Base-by-base conservation (phyloP, 2,113 vertebrate species). In the Kobus ellipsiprymnus region DNA sequence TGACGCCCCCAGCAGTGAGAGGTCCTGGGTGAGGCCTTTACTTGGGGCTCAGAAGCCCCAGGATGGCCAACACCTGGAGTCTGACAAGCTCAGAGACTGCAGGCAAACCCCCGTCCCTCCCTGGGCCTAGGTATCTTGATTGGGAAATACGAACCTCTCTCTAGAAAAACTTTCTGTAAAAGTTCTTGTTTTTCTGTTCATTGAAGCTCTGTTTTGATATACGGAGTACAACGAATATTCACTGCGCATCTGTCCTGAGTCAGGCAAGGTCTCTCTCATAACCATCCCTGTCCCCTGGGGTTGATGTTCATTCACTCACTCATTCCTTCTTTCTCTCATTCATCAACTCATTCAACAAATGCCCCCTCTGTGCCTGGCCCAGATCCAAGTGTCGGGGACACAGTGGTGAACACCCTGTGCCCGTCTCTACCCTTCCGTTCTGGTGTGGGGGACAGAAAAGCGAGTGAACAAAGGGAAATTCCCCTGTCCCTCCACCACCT, bases 321-420 rank as follows among this genome's bases (percentile, higher is more conserved):
- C 40, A 1, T n/a, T n/a, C 60, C 3, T 40, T 27, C 40, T 50
- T 46, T 88, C 14, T 29, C 14, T 67, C n/a, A 16, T 46, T 95
- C 71, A 10, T 19, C 14, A 21, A 2, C n/a, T 48, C 57, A 46
- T 27, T 46, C 8, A 5, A 25, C 21, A 13, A 25, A 6, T 33
- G 1, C 5, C 3, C 6, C 0, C 1, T 2, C 2, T 3, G 3
- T 25, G 30, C 36, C 60, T 29, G 14, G 7, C 6, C 17, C 7
- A 7, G 11, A 62, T 36, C 88, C 1, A 40, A 67, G 17, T 6
- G 2, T 2, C 1, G 5, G 33, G 17, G 54, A 27, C 2, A 7
- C 29, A 25, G 44, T 0, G 13, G 3, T 6, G 33, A 83, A 14
- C 6, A 17, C 21, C 14, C 12, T 4, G 21, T 27, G n/a, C 6